Conservation (phyloP, 2,888 invertebrate genomes). For the Andrena fulva region DNA sequence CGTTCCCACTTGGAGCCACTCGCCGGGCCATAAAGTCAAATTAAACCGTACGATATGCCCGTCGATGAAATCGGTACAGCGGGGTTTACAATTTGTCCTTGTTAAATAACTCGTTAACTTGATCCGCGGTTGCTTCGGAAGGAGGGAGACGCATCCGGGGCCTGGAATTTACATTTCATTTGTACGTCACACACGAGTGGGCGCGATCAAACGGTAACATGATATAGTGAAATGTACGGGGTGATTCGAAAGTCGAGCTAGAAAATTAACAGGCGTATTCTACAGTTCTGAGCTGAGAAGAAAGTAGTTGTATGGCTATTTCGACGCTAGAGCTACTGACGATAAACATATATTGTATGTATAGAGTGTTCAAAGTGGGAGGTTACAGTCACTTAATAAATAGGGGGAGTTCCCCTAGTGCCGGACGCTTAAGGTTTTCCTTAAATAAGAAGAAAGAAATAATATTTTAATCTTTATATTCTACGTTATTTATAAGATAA, state of each 20-base stretch:
- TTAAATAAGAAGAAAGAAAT: too few relatives aligned
- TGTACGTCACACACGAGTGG: constrained; percentile 18
- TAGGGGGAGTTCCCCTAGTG: too few relatives aligned
- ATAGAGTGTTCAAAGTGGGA: too few relatives aligned
- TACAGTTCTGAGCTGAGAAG: background rate
- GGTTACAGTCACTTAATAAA: too few relatives aligned
- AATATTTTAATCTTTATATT: too few relatives aligned
- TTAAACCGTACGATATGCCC: constrained; percentile 11
- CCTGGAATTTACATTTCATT: constrained; percentile 45
- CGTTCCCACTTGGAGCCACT: background rate
- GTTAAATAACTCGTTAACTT: constrained; percentile 51
- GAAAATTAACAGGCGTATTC: background rate
- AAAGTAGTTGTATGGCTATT: too few relatives aligned
- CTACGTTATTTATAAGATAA: too few relatives aligned
- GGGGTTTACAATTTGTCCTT: constrained; percentile 42
- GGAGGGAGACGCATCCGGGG: constrained; percentile 2
- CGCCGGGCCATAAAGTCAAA: constrained; percentile 22
- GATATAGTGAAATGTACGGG: constrained; percentile 11
- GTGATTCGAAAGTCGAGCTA: background rate
- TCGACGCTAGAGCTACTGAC: too few relatives aligned
- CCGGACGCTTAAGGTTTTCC: too few relatives aligned
- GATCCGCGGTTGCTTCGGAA: constrained; percentile 21
- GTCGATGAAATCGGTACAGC: constrained; percentile 23
- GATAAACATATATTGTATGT: too few relatives aligned
- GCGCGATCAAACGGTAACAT: constrained; percentile 6